Conservation (phyloP, 2,797 vertebrate genomes). For the Petrocephalus schoutedeni region DNA sequence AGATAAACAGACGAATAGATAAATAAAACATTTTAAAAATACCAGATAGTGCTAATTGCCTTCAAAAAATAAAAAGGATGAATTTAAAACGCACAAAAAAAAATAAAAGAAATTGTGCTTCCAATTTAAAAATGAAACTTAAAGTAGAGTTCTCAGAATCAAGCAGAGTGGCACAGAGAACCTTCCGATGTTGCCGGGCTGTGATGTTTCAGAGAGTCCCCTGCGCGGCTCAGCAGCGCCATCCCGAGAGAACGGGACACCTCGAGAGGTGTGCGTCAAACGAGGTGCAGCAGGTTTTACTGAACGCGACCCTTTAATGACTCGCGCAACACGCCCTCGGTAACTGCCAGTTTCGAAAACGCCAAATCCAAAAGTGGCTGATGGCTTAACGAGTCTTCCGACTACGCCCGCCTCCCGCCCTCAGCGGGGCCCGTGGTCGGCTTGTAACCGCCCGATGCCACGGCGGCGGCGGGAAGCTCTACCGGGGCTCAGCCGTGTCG, state of each 20-base stretch:
- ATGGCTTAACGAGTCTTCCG: background rate
- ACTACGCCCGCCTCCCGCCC: background rate
- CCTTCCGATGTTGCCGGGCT: background rate
- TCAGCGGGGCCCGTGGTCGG: background rate
- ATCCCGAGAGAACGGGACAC: background rate
- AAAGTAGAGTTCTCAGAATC: background rate
- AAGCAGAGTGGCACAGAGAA: background rate
- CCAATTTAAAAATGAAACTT: background rate
- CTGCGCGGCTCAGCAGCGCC: background rate
- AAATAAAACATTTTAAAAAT: background rate
- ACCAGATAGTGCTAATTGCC: background rate
- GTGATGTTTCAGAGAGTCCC: background rate
- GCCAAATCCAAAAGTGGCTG: background rate
- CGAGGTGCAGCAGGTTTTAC: background rate
- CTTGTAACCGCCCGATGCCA: background rate
- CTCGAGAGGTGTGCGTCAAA: background rate
- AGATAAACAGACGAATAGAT: background rate
- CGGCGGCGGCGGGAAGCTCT: background rate
- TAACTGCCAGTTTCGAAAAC: conserved; percentile 5
- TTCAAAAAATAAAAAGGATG: background rate
- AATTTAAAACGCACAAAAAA: background rate
- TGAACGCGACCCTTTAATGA: background rate
- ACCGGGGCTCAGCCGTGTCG: background rate
- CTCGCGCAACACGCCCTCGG: background rate
- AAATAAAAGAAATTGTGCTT: background rate